A percentile compares a stretch with the other conserved stretches of the same genome.
phyloP scores from a whole-genome alignment of 2,797 vertebrate species.

The Premnoplex brunnescens region DNA sequence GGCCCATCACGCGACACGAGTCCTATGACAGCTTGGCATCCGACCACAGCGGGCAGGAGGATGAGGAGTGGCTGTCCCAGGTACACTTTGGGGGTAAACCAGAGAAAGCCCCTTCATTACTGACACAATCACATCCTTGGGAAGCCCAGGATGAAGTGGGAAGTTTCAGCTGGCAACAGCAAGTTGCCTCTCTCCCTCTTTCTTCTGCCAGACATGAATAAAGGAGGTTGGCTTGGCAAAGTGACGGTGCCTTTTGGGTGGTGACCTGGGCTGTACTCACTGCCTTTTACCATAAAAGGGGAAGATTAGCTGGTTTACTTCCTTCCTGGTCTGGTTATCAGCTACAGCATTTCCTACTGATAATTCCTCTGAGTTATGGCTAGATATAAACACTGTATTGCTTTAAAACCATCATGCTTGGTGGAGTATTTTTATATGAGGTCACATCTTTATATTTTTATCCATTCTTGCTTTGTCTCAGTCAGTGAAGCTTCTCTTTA shows the following conservation, averaged over 20 bases:
- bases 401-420: background rate
- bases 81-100: conserved; percentile 55
- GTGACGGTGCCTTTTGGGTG: background rate
- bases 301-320: background rate
- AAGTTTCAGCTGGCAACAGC: background rate
- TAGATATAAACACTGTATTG: background rate
- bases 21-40: conserved; percentile 94
- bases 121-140: background rate
- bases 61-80: conserved; percentile 99
- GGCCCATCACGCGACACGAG: conserved; percentile 89
- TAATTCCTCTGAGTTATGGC: background rate
- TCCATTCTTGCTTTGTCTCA: background rate
- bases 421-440: background rate
- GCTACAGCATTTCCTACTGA: background rate
- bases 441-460: background rate
- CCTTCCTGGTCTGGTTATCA: background rate
- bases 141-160: background rate
- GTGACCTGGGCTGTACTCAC: background rate
- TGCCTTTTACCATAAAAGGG: background rate
- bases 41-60: conserved; percentile 92
- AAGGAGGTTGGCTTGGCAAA: background rate
- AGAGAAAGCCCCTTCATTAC: background rate
- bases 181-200: background rate
- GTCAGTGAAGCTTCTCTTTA: background rate
- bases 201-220: background rate